Percentiles rank a stretch among this genome's conserved stretches.
Evolutionary conservation across 2,797 vertebrate genomes (phyloP).

Genomic region (Pantherophis alleghaniensis): DNA sequence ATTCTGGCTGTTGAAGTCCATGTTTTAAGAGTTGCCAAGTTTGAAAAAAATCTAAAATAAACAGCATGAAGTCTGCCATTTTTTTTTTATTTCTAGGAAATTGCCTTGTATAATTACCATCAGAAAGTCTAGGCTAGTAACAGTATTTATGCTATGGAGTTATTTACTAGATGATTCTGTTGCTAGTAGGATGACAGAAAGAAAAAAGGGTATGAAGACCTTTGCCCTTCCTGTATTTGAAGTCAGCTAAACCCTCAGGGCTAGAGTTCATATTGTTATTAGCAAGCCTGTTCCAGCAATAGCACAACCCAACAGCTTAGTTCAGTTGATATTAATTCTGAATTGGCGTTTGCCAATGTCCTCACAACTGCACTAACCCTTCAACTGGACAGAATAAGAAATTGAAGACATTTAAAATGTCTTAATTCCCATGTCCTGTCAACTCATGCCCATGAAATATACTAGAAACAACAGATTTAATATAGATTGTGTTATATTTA

Average conservation of each 20-base stretch:
- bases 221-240: neutral
- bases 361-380: neutral
- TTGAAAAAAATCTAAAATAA: neutral
- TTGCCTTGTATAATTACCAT: neutral
- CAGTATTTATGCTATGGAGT: neutral
- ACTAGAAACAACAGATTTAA: neutral
- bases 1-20: neutral
- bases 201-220: neutral
- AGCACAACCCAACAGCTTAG: neutral
- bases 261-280: neutral
- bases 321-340: neutral
- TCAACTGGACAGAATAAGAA: neutral
- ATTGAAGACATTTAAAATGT: constrained; percentile 2
- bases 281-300: neutral
- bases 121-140: neutral
- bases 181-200: neutral
- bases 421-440: neutral
- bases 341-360: neutral
- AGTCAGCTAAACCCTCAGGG: neutral
- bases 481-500: neutral
- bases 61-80: neutral
- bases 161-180: neutral
- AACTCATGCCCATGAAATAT: neutral
- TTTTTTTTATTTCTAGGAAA: neutral
- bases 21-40: neutral